Conservation (phyloP, 2,113 vertebrate genomes). For the Balaenoptera acutorostrata region DNA sequence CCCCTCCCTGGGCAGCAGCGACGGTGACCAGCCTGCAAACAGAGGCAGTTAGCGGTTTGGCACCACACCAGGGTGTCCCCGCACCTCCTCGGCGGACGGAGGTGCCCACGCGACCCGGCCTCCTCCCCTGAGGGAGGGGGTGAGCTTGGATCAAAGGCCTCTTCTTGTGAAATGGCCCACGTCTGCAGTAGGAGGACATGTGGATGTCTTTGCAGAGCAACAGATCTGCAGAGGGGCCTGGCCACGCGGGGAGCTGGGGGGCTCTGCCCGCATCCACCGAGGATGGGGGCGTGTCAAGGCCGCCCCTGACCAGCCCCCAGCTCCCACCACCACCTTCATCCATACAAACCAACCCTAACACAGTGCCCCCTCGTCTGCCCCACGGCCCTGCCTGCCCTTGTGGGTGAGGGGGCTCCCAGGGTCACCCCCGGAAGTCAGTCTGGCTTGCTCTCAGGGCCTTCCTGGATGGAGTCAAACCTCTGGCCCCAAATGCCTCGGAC, state of each 20-base stretch:
- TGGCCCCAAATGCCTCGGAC: accelerated
- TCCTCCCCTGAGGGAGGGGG: not conserved
- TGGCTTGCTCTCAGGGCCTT: accelerated
- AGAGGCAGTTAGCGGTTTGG: not conserved
- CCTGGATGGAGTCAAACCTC: not conserved
- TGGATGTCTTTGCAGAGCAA: not conserved
- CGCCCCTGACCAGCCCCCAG: not conserved
- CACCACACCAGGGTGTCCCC: accelerated
- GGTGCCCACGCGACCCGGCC: accelerated
- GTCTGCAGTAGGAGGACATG: accelerated
- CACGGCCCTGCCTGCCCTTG: no score
- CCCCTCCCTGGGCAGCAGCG: not conserved
- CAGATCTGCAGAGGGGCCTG: not conserved
- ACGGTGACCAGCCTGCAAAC: accelerated
- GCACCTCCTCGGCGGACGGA: not conserved
- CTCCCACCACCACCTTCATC: not conserved
- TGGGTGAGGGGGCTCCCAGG: no score
- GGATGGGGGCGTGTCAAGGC: not conserved
- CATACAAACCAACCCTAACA: not conserved
- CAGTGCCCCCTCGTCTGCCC: no score
- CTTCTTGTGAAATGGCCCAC: not conserved
- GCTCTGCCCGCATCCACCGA: accelerated
- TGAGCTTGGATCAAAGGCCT: not conserved
- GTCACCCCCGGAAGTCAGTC: not conserved
- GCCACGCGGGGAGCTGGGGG: accelerated